phyloP scores from a whole-genome alignment of 2,113 vertebrate species.

The Indicator indicator region DNA sequence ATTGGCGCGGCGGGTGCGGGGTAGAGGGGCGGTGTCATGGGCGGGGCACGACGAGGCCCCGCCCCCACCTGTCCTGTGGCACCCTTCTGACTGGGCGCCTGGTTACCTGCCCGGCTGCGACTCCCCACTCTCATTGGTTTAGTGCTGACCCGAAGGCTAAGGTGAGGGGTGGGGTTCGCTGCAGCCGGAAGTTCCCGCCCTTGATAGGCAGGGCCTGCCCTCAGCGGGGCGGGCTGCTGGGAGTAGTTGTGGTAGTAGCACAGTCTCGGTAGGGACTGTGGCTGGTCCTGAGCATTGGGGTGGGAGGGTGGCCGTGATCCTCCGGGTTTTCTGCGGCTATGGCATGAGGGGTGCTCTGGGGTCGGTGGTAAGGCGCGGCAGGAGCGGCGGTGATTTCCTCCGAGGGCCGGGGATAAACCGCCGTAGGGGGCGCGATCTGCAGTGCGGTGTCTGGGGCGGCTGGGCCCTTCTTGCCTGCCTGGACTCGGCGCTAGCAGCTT shows the following conservation, averaged over 20 bases:
- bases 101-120: slow-evolving; percentile 35
- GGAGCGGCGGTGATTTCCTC: not conserved
- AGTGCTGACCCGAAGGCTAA: not conserved
- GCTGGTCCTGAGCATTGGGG: fast-evolving
- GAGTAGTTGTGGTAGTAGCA: fast-evolving
- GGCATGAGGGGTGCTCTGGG: not conserved
- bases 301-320: fast-evolving
- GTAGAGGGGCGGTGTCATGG: not conserved
- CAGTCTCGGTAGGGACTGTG: fast-evolving
- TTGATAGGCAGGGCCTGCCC: not conserved
- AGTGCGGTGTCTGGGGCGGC: too few relatives aligned
- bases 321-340: fast-evolving
- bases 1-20: not conserved
- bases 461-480: too few relatives aligned
- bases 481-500: not conserved
- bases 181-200: not conserved
- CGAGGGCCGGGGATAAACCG: too few relatives aligned
- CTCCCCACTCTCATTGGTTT: not conserved
- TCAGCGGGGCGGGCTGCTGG: fast-evolving
- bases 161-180: not conserved
- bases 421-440: not conserved
- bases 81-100: not conserved
- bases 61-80: not conserved
- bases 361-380: not conserved
- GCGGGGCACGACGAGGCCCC: not conserved